Base-by-base conservation (phyloP, 2,888 invertebrate species). In the Drosophila antonietae region DNA sequence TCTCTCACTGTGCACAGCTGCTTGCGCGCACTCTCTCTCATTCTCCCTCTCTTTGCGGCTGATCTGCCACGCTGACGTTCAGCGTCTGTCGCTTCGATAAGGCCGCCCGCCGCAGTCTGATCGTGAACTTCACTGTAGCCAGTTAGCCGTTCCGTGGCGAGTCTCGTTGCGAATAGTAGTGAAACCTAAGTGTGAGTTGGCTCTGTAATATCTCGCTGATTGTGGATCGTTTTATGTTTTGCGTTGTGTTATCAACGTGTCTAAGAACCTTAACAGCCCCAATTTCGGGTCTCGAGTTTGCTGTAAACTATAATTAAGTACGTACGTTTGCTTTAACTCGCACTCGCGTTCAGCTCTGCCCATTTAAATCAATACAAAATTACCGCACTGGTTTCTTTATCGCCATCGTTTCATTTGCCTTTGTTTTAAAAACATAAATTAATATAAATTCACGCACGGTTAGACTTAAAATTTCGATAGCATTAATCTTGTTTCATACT, bases 331-430 rank as follows among this genome's bases (percentile, higher is more conserved):
- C 7, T 23, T 46, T 18, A 14, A 28, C 56, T 62, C 31, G 60
- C 57, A 35, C 51, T 69, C 18, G 56, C 56, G n/a, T 49, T 47
- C 53, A 66, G 35, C 69, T 39, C 49, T 52, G 65, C 68, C 60
- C 78, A 79, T 76, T 75, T 86, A 79, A 64, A 83, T 72, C 83
- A 86, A 83, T 86, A 81, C 55, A 39, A 61, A 66, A 76, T 75
- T 69, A 57, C 35, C 52, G 62, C 33, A 46, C 23, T 41, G 35
- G 39, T 60, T 57, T 56, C 66, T 53, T 72, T 82, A 82, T 70
- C 71, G 64, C 23, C 31, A 59, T 63, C 43, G 15, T 33, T n/a
- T 51, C 44, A 20, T 47, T 52, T 53, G 39, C 44, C 43, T 46
- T 47, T 56, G 57, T 18, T 61, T 43, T 43, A 67, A 72, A 65